Conservation (phyloP, 2,888 invertebrate species). For the Litoditis marina region DNA sequence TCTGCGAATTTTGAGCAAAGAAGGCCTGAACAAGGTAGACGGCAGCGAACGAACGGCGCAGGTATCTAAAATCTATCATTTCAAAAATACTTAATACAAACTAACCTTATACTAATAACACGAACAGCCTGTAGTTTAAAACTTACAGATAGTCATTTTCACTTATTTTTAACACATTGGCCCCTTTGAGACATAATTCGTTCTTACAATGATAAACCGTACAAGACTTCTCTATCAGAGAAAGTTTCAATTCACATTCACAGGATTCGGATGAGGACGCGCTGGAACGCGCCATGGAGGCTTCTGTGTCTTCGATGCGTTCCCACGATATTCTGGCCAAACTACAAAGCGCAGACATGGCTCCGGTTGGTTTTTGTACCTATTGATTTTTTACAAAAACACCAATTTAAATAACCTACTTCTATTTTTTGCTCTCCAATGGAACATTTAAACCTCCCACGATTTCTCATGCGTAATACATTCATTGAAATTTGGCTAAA, state of each 20-base stretch:
- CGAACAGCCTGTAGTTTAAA: no score
- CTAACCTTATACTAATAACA: neutral
- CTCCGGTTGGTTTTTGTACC: constrained; percentile 9
- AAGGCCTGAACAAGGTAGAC: constrained; percentile 23
- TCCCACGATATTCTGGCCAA: constrained; percentile 53
- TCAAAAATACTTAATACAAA: neutral
- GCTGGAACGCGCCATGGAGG: constrained; percentile 71
- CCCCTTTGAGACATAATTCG: no score
- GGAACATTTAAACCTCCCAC: no score
- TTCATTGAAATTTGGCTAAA: no score
- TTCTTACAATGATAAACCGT: no score
- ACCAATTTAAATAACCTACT: no score
- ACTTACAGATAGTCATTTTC: no score
- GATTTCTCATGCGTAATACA: no score
- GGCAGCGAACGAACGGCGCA: constrained; percentile 7
- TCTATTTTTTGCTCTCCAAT: no score
- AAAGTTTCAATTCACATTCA: constrained; percentile 5
- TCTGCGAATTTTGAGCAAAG: constrained; percentile 34
- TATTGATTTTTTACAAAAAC: no score
- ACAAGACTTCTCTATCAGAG: no score
- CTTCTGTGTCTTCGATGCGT: constrained; percentile 50
- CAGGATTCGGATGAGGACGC: constrained; percentile 30
- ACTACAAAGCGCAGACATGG: constrained; percentile 26
- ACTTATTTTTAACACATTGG: no score
- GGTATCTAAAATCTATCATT: neutral